Base-by-base conservation (phyloP, 2,113 vertebrate genomes). In the Carlito syrichta region DNA sequence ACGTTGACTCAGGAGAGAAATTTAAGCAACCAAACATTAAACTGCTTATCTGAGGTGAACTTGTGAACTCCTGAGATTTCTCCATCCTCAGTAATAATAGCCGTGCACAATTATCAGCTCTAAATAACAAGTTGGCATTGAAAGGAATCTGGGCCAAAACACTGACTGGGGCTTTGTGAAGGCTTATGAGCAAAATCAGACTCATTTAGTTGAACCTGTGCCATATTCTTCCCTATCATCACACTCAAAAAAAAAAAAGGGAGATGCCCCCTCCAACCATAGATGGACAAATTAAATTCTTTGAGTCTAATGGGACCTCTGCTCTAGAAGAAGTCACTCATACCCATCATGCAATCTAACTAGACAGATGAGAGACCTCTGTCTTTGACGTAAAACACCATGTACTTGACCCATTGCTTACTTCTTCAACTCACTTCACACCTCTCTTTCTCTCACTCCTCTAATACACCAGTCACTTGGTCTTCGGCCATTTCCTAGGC, bases 31-130 rank as follows among this genome's bases (percentile, higher is more conserved):
- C 11, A 66, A 79, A 95, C 27, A 60, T 56, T 83, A 86, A 93
- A 91, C 25, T 82, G 23, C 76, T 96, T 96, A 91, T 95, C 89
- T 94, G 74, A 97, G 40, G 50, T 93, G 56, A 95, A 90, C 76
- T 93, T 93, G 69, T 87, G 86, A 85, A 95, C 58, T 66, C 58
- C 58, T 68, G 30, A 76, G 35, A 9, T 96, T 82, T 85, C 56
- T 91, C 77, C 50, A 69, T 85, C 54, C 69, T 68, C 40, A 32
- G 38, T 58, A 95, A 85, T 95, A 90, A 95, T 77, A 95, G 35
- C 95, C 78, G 2, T 66, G 63, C 58, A 74, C 77, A 90, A 81
- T 97, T 89, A 95, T 87, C 79, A 87, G 62, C 79, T 94, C 63
- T n/a, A 92, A 89, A 91, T 94, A 93, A 89, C 63, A 97, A 84